Percentiles rank a stretch among this genome's conserved stretches.
These are phyloP conservation scores for Podilymbus podiceps DNA, from an alignment of 2,113 vertebrate genomes.

Conservation along the genomic window DNA sequence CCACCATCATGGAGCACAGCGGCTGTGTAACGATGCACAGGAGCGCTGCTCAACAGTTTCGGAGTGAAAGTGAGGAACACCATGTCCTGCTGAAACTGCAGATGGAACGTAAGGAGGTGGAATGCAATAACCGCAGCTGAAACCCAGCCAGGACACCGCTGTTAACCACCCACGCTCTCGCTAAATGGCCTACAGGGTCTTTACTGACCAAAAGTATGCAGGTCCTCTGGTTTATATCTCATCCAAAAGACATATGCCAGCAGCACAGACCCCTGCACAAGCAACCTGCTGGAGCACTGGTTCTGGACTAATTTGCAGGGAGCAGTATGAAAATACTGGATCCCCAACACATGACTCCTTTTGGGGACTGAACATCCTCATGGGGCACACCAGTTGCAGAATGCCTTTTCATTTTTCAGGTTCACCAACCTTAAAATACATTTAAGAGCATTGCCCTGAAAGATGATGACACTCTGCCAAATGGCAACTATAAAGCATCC, in stretches of 20 bases:
- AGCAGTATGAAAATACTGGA: background rate
- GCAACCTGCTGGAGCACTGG: background rate
- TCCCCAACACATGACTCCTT: background rate
- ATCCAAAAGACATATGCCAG: background rate
- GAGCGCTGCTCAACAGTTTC: background rate
- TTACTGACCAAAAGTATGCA: slow-evolving; percentile 39
- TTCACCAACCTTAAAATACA: background rate
- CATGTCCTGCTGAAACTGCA: slow-evolving; percentile 37
- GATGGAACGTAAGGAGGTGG: slow-evolving; percentile 32
- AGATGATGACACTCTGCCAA: background rate
- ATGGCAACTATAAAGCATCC: background rate
- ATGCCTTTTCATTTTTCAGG: background rate
- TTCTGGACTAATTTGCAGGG: background rate
- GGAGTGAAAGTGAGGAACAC: slow-evolving; percentile 33
- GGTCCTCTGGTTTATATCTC: slow-evolving; percentile 39
- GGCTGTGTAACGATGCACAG: background rate
- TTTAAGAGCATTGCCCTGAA: background rate
- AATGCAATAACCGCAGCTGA: slow-evolving; percentile 40
- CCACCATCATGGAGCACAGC: background rate
- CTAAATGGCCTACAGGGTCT: slow-evolving; percentile 38
- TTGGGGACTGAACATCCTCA: background rate
- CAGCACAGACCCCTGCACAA: background rate
- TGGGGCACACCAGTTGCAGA: background rate
- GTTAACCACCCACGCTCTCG: slow-evolving; percentile 18
- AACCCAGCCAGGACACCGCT: background rate